Percentiles rank a stretch among this genome's conserved stretches.
Evolutionary conservation across 2,888 invertebrate genomes (phyloP).

Genomic region (Drosophila buzzatii): DNA sequence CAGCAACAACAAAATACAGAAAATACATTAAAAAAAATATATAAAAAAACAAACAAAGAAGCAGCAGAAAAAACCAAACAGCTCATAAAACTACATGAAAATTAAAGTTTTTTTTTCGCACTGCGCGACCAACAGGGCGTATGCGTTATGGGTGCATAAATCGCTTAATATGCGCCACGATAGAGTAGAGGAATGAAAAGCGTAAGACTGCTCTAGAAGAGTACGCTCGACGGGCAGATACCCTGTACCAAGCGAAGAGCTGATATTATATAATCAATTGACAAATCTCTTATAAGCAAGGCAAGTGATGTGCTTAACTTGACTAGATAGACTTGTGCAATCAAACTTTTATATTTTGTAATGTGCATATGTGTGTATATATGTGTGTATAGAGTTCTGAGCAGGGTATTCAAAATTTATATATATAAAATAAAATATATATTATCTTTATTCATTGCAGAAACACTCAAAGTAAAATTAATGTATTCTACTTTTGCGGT

Average conservation of each 20-base stretch:
- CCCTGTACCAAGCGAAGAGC: not conserved
- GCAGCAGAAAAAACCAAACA: slow-evolving; percentile 3
- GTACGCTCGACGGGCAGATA: not conserved
- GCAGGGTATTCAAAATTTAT: too few species aligned
- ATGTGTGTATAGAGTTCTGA: too few species aligned
- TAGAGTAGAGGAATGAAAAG: not conserved
- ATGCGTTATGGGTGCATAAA: slow-evolving; percentile 13
- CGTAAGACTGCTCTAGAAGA: not conserved
- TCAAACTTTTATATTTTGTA: too few species aligned
- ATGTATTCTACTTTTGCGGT: too few species aligned
- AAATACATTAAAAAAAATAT: too few species aligned
- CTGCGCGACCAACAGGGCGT: not conserved
- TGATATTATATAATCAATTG: not conserved
- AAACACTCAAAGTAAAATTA: too few species aligned
- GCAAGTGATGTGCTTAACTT: too few species aligned
- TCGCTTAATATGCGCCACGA: not conserved
- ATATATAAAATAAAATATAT: too few species aligned
- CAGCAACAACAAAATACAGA: slow-evolving; percentile 8
- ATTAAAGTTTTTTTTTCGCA: slow-evolving; percentile 22
- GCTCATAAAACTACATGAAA: slow-evolving; percentile 48
- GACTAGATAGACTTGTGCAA: too few species aligned
- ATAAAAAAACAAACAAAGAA: not conserved
- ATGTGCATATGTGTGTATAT: too few species aligned
- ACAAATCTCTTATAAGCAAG: too few species aligned
- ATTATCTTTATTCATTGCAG: too few species aligned